Conservation (phyloP, 2,113 vertebrate genomes). For the Heteronetta atricapilla region DNA sequence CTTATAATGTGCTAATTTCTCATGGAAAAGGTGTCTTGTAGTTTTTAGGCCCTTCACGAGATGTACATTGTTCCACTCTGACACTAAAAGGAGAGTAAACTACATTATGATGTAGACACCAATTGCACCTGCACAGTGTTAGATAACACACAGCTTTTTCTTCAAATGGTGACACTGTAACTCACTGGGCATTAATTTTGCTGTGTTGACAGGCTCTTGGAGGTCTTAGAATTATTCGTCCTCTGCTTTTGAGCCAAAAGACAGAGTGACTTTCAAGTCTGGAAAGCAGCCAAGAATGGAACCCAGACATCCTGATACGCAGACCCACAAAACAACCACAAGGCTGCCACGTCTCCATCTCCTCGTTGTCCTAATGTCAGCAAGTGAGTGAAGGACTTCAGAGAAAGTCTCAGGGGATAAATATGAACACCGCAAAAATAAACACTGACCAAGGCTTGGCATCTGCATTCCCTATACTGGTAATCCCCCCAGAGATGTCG, state of each 20-base stretch:
- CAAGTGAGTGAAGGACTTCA: accelerated
- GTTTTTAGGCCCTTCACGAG: not conserved
- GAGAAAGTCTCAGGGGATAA: not conserved
- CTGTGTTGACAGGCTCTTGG: not conserved
- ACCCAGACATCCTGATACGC: not conserved
- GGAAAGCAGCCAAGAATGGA: not conserved
- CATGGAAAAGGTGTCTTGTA: accelerated
- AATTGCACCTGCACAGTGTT: not conserved
- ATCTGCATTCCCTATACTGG: not conserved
- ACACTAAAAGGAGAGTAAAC: not conserved
- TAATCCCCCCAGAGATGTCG: not conserved
- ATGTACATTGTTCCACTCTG: not conserved
- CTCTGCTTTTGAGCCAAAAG: not conserved
- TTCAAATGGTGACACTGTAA: not conserved
- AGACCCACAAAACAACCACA: not conserved
- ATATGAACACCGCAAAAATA: not conserved
- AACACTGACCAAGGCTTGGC: not conserved
- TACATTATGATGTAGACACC: no score
- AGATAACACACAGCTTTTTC: not conserved
- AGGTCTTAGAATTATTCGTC: not conserved
- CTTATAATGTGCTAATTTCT: not conserved
- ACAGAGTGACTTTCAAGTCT: not conserved
- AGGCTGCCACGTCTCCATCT: not conserved
- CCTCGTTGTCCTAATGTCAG: not conserved
- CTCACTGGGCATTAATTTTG: not conserved